Percentiles rank a stretch among this genome's conserved stretches.
phyloP scores from a whole-genome alignment of 53 echinoderm and acorn worm genomes.

The Holothuria scabra region DNA sequence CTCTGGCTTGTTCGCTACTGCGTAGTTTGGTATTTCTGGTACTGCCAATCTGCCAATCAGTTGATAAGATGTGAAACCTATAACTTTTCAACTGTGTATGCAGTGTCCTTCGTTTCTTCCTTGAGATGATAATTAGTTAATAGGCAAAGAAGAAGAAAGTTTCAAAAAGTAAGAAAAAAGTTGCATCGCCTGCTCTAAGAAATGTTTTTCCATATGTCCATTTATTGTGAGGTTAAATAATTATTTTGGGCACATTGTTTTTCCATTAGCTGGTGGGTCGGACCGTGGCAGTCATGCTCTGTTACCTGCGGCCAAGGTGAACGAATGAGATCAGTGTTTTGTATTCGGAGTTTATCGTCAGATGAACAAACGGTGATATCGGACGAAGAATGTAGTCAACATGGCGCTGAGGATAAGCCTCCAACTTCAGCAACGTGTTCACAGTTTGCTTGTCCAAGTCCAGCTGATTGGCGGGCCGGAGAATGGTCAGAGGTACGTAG shows the following conservation, averaged over 20 bases:
- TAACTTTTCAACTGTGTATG: too few species aligned
- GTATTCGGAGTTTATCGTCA: conserved; percentile 72
- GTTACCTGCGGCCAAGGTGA: conserved; percentile 70
- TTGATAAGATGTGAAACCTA: too few species aligned
- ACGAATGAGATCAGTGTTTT: conserved; percentile 79
- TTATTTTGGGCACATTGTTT: not conserved
- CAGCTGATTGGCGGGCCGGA: conserved; percentile 72
- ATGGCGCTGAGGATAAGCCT: conserved; percentile 66
- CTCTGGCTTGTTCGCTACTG: too few species aligned
- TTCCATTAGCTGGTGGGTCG: conserved; percentile 79
- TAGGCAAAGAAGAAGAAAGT: too few species aligned
- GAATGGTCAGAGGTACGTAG: conserved; percentile 86
- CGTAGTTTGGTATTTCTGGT: too few species aligned
- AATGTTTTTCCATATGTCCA: not conserved
- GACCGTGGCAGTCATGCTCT: conserved; percentile 87
- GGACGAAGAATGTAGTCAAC: conserved; percentile 65
- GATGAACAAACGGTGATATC: conserved; percentile 83
- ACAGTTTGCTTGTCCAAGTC: conserved; percentile 47
- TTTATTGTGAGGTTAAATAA: not conserved
- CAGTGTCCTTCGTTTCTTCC: too few species aligned
- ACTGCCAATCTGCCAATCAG: too few species aligned
- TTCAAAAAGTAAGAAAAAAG: too few species aligned
- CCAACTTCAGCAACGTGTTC: conserved; percentile 52
- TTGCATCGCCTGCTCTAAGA: too few species aligned
- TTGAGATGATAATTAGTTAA: too few species aligned